These are phyloP conservation scores for Acanthacorydalis orientalis DNA, from an alignment of 2,888 invertebrate genomes.

Conservation along the genomic window DNA sequence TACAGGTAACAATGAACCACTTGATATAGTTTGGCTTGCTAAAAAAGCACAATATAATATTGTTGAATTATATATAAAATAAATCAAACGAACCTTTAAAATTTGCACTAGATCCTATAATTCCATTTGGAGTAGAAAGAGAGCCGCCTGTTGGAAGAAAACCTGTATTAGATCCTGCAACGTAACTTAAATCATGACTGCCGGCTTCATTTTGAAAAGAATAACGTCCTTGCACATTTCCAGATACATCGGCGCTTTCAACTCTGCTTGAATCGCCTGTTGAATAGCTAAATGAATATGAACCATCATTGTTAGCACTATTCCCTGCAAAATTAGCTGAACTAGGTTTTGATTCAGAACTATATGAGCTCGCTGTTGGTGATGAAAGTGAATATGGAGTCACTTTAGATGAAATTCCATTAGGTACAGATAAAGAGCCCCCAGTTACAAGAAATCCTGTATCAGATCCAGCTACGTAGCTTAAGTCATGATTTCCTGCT, in stretches of 20 bases:
- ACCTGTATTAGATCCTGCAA: constrained; percentile 12
- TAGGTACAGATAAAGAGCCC: constrained; percentile 19
- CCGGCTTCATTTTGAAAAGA: constrained; percentile 14
- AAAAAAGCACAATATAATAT: not conserved
- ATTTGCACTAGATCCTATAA: constrained; percentile 7
- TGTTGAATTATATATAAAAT: not conserved
- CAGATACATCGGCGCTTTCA: constrained; percentile 15
- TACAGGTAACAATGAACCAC: not conserved
- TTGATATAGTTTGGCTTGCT: too few relatives aligned
- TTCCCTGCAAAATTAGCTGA: not conserved
- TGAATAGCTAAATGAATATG: constrained; percentile 17
- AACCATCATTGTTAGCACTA: constrained; percentile 12
- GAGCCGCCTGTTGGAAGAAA: constrained; percentile 21
- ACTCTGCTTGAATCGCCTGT: constrained; percentile 15
- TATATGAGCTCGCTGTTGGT: not conserved
- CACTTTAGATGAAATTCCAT: constrained; percentile 9
- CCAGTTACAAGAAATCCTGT: constrained; percentile 18
- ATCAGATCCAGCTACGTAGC: constrained; percentile 11
- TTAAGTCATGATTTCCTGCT: constrained; percentile 14
- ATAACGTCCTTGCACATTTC: constrained; percentile 17
- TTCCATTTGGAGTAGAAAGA: constrained; percentile 15
- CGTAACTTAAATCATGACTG: constrained; percentile 13
- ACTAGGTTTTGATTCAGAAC: too few relatives aligned
- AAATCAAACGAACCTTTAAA: not conserved
- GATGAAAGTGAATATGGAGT: not conserved